A percentile compares a stretch with the other conserved stretches of the same genome.
Evolutionary conservation across 2,113 vertebrate species (phyloP).

Genomic region (Caloenas nicobarica): DNA sequence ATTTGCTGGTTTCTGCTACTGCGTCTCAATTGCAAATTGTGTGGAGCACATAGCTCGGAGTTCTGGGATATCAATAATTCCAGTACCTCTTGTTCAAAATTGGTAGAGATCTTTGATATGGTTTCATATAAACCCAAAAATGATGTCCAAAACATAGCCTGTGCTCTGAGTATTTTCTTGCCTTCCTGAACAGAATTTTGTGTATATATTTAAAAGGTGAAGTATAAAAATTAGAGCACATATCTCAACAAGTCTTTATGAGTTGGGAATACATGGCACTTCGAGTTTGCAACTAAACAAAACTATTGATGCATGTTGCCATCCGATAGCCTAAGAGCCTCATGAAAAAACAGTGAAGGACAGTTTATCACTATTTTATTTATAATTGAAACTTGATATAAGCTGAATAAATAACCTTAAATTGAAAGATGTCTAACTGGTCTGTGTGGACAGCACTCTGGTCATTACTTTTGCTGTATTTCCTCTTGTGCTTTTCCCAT

Average conservation of each 20-base stretch:
- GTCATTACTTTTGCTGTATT: not conserved
- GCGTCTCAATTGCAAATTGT: not conserved
- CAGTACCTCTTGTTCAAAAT: not conserved
- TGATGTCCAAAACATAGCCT: not conserved
- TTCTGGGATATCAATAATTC: too few relatives aligned
- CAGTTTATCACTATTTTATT: not conserved
- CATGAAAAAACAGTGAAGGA: not conserved
- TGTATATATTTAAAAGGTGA: not conserved
- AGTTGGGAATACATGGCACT: not conserved
- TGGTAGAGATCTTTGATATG: not conserved
- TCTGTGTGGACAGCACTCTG: not conserved
- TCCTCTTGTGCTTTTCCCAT: not conserved
- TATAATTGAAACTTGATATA: not conserved
- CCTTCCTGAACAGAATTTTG: not conserved
- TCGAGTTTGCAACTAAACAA: not conserved
- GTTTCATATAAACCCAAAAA: not conserved
- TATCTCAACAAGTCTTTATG: not conserved
- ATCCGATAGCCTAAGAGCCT: not conserved
- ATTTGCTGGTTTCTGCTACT: not conserved
- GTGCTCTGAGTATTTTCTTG: not conserved
- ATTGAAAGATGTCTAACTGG: not conserved
- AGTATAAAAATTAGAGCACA: not conserved
- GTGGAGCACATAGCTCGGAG: accelerated
- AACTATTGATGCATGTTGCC: not conserved
- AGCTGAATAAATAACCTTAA: not conserved